Evolutionary conservation across 2,797 vertebrate species (phyloP), one percentile per base, ranked within the genome.

Genomic region (Orestias chungarensis): DNA sequence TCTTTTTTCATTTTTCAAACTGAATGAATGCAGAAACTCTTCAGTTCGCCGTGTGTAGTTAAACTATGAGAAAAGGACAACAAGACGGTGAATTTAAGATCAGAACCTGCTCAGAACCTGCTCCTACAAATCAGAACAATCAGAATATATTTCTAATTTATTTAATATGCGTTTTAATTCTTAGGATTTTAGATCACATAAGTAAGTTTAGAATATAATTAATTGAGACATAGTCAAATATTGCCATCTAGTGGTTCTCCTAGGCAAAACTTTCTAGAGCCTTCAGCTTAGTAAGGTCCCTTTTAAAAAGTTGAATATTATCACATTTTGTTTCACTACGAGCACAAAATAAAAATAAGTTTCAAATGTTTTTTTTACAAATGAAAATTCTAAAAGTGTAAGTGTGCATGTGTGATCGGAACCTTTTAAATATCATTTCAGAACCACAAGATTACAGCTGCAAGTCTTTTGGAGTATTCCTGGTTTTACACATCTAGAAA

Each of bases 201-300:
- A 42, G 38, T 25, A 68, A 7, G 0, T 42, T 75, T 64, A 54
- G 66, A 46, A 54, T 44, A 64, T 73, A 65, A 42, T 71, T 62
- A 78, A 76, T 61, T 76, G 54, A 92, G 84, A 88, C 71, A 40
- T 85, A 77, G 84, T 92, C 87, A 86, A 90, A 90, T 87, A 92
- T 75, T 94, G 90, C 92, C 93, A 94, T 87, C 94, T 94, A 82
- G 90, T 93, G 94, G 91, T 67, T n/a, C 0, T 52, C 69, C 78
- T n/a, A 42, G 17, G 73, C 55, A 75, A 64, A 0, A 27, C 70
- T 46, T 73, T 40, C 23, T 15, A 42, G 5, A 64, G 38, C 12
- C 38, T 62, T 42, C 25, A 40, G 23, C 59, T 40, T 40, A 15
- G 14, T 42, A 11, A 23, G 15, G 59, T 15, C 9, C 10, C 35